Base-by-base conservation (phyloP, 1,140 invertebrate species). In the Macrobrachium nipponense region DNA sequence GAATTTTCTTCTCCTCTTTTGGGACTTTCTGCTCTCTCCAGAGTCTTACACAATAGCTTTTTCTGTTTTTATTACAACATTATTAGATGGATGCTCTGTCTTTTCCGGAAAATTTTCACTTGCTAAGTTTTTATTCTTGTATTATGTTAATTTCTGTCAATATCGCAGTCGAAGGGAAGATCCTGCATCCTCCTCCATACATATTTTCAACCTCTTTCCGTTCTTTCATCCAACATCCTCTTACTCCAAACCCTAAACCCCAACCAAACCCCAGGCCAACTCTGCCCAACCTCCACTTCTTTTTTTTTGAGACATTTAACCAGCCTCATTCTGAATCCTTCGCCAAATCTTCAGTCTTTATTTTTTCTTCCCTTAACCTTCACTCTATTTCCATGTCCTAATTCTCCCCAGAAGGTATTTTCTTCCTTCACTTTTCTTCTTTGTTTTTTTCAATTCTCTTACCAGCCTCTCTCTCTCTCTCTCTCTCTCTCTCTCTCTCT, bases 381-480 rank as follows among this genome's bases (percentile, higher is more conserved):
- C 36, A 51, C 72, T 44, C 36, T 75, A 18, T 20, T 58, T 75
- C 12, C 59, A 14, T 51, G 8, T 18, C 44, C 59, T 43, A 17
- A 44, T 17, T 51, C 36, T 51, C 20, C 59, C 27, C 27, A n/a
- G 27, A 18, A 18, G 14, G 70, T 14, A 18, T 73, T 51, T 51
- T 27, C 51, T 27, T 51, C 18, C 70, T 7, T 36, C 27, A 76
- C 11, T 17, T 76, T 76, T 18, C 43, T 58, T 75, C 58, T 44
- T 36, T 23, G 44, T 15, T 72, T 20, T 72, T 23, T 73, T n/a
- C n/a, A n/a, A n/a, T 27, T 43, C 70, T 73, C 70, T 73, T n/a
- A n/a, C n/a, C n/a, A n/a, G n/a, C n/a, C 70, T 73, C 70, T 73
- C 70, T 36, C 70, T 36, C 70, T 73, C 70, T 43, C 70, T 73